Percentiles rank a stretch among this genome's conserved stretches.
Conservation (phyloP, 2,797 vertebrate species). For the Champsocephalus esox region DNA sequence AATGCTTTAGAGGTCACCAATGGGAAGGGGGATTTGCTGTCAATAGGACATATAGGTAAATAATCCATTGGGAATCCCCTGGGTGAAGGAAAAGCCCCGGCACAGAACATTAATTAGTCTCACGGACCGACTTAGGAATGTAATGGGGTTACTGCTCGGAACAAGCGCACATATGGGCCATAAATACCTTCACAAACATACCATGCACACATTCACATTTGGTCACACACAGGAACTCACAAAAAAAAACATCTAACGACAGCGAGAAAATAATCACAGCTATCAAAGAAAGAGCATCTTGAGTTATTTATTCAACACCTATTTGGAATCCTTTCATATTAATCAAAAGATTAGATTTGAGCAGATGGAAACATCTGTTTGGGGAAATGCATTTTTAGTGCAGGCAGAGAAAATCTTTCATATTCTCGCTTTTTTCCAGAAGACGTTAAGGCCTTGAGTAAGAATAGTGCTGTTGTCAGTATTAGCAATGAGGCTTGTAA, state of each 20-base stretch:
- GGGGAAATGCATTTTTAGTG: constrained; percentile 64
- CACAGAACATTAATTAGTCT: constrained; percentile 86
- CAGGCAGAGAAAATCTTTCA: constrained; percentile 62
- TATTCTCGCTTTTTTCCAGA: constrained; percentile 72
- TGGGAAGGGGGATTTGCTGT: constrained; percentile 67
- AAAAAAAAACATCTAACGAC: constrained; percentile 21
- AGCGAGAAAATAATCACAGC: constrained; percentile 53
- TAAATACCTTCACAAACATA: constrained; percentile 84
- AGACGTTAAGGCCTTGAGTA: constrained; percentile 77
- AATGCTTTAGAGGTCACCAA: constrained; percentile 59
- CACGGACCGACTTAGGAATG: constrained; percentile 81
- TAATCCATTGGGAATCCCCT: constrained; percentile 82
- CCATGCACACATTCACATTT: constrained; percentile 60
- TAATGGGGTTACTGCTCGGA: constrained; percentile 79
- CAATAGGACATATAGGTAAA: constrained; percentile 84
- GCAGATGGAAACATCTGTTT: constrained; percentile 77
- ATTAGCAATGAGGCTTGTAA: constrained; percentile 86
- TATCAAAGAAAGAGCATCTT: constrained; percentile 63
- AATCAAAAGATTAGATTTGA: constrained; percentile 72
- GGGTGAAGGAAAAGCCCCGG: constrained; percentile 76
- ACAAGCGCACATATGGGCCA: constrained; percentile 80
- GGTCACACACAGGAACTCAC: constrained; percentile 42
- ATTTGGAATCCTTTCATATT: constrained; percentile 69
- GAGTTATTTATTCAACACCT: constrained; percentile 69
- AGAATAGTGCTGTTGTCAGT: constrained; percentile 84